Percentiles rank a stretch among this genome's conserved stretches.
phyloP scores from a whole-genome alignment of 2,888 invertebrate species.

The Ormia ochracea region DNA sequence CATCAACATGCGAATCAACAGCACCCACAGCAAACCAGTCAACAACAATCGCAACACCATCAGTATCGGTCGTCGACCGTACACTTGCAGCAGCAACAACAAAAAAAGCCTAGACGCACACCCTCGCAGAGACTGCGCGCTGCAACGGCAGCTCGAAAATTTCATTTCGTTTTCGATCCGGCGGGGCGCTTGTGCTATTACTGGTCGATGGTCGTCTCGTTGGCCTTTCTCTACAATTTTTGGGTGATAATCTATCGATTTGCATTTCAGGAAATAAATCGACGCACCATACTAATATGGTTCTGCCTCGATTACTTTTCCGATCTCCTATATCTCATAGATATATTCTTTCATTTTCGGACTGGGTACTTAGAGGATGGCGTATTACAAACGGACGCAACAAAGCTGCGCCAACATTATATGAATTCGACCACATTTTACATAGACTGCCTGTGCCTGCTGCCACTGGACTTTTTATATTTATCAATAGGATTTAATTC shows the following conservation, averaged over 20 bases:
- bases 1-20: slow-evolving; percentile 68
- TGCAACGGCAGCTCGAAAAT: slow-evolving; percentile 79
- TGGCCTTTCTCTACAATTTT: slow-evolving; percentile 97
- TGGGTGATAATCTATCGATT: slow-evolving; percentile 99
- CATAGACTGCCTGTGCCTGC: slow-evolving; percentile 97
- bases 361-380: slow-evolving; percentile 98
- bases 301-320: slow-evolving; percentile 98
- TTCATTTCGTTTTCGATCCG: slow-evolving; percentile 99
- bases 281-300: slow-evolving; percentile 95
- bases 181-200: slow-evolving; percentile 97
- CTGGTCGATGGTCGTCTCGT: slow-evolving; percentile 97
- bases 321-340: slow-evolving; percentile 96
- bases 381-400: slow-evolving; percentile 96
- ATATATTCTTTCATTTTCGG: slow-evolving; percentile 97
- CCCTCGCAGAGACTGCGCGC: slow-evolving; percentile 74
- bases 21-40: slow-evolving; percentile 64
- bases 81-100: slow-evolving; percentile 64
- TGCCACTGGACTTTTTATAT: slow-evolving; percentile 98
- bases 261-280: slow-evolving; percentile 98
- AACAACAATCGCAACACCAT: slow-evolving; percentile 49
- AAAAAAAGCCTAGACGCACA: slow-evolving; percentile 70
- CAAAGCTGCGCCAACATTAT: slow-evolving; percentile 95
- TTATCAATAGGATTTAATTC: slow-evolving; percentile 98
- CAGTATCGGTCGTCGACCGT: slow-evolving; percentile 66
- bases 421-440: slow-evolving; percentile 98